Percentiles rank a stretch among this genome's conserved stretches.
Conservation (phyloP, 1,140 invertebrate species). For the Rhizoglyphus robini region DNA sequence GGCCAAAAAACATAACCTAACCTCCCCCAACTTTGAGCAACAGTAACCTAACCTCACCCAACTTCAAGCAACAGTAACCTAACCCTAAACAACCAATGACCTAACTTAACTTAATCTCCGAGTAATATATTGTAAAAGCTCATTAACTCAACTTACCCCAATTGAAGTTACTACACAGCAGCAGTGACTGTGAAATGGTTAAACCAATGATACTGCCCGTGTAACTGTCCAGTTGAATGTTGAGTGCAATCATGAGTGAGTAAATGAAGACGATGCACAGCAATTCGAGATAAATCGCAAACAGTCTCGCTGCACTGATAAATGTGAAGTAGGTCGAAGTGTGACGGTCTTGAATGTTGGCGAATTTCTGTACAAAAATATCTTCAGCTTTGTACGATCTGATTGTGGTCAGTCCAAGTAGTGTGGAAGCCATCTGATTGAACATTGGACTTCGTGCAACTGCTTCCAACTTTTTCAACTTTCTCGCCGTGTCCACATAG, state of each 20-base stretch:
- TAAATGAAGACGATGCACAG: slow-evolving; percentile 55
- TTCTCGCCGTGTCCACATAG: no score
- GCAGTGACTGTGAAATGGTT: slow-evolving; percentile 60
- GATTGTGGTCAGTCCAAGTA: slow-evolving; percentile 40
- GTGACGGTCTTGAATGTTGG: slow-evolving; percentile 46
- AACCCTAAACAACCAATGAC: no score
- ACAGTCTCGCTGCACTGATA: slow-evolving; percentile 59
- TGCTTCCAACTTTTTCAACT: slow-evolving; percentile 57
- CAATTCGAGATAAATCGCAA: slow-evolving; percentile 64
- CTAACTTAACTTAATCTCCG: no score
- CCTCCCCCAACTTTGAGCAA: no score
- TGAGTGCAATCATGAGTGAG: slow-evolving; percentile 29
- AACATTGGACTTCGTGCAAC: slow-evolving; percentile 39
- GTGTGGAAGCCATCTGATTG: slow-evolving; percentile 38
- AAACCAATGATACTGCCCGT: slow-evolving; percentile 31
- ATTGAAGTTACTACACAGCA: slow-evolving; percentile 60
- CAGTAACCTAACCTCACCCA: no score
- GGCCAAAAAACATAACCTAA: no score
- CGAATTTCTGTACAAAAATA: slow-evolving; percentile 51
- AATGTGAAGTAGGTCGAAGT: slow-evolving; percentile 57
- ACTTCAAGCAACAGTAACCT: no score
- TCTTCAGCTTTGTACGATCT: slow-evolving; percentile 35
- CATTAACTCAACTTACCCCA: no score
- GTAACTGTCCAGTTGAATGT: not conserved
- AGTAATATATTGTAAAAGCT: no score